Evolutionary conservation across 92 coral and sea anemone species (phyloP), one percentile per base, ranked within the genome.

Genomic region (Epizoanthus rinbou): DNA sequence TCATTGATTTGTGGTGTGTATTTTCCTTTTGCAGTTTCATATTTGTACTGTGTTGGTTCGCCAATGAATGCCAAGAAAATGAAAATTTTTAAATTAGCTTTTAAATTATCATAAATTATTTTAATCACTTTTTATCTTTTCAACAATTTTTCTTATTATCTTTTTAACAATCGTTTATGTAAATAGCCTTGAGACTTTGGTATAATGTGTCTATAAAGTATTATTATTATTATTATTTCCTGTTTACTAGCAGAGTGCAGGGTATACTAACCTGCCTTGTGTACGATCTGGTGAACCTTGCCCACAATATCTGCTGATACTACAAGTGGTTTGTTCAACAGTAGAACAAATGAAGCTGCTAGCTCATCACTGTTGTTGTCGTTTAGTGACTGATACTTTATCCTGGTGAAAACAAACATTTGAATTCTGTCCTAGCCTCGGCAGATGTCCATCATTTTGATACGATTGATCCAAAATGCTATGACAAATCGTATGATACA

Each of bases 351-450:
- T 7, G 98, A 91, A 4, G 98, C 98, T 22, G 94, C 90, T 24
- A 95, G 90, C 19, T 95, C 96, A 68, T 93, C 98, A 19, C 95
- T 92, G 83, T 95, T 95, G 85, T 92, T 91, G 78, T 93, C 98
- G 81, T 94, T 94, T 0, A 95, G 87, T 9, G 90, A 21, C 64
- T 91, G 93, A 80, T 91, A 95, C 80, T 87, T 91, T 78, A 91
- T 79, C 17, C 98, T 95, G 85, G 68, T 56, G 82, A 70, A 87
- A 57, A 79, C 18, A 31, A 67, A 23, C 28, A 8, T 18, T 70
- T 59, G 54, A 62, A 64, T 18, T 28, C 14, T 37, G 43, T 37
- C 43, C 43, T 3, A 37, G 43, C 6, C 43, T 37, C 43, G 43
- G 6, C 43, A 37, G 43, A 3, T 37, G 43, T 37, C 2, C 43